phyloP scores from a whole-genome alignment of 2,797 vertebrate species.

The Ara ararauna region DNA sequence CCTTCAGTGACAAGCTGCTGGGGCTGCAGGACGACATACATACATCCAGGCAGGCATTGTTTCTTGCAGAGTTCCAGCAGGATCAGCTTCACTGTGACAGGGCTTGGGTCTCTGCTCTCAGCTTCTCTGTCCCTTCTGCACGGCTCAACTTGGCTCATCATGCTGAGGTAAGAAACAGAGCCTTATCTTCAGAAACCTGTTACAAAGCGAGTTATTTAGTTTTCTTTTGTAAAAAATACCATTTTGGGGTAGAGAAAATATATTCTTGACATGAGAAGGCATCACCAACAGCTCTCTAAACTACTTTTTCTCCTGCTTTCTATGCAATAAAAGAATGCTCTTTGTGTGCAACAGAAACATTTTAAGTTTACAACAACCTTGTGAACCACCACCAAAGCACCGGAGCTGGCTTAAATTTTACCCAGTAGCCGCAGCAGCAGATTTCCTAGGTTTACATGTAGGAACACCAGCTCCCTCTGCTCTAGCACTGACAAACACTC shows the following conservation, averaged over 20 bases:
- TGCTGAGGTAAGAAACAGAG: neutral
- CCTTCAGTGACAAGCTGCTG: neutral
- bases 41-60: fast-evolving
- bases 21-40: neutral
- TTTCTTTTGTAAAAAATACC: neutral
- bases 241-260: neutral
- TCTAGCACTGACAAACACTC: neutral
- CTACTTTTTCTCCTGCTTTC: neutral
- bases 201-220: neutral
- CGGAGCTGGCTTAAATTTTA: neutral
- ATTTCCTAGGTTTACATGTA: neutral
- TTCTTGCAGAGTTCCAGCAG: neutral
- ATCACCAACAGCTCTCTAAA: neutral
- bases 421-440: neutral
- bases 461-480: neutral
- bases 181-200: neutral
- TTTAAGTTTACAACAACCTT: neutral
- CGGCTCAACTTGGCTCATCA: neutral
- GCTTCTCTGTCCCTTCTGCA: neutral
- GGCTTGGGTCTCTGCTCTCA: neutral
- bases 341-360: neutral
- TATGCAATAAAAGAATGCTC: neutral
- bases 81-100: neutral
- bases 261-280: neutral
- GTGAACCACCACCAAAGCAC: neutral